phyloP scores from a whole-genome alignment of 2,888 invertebrate genomes.

The Thumatha senex region DNA sequence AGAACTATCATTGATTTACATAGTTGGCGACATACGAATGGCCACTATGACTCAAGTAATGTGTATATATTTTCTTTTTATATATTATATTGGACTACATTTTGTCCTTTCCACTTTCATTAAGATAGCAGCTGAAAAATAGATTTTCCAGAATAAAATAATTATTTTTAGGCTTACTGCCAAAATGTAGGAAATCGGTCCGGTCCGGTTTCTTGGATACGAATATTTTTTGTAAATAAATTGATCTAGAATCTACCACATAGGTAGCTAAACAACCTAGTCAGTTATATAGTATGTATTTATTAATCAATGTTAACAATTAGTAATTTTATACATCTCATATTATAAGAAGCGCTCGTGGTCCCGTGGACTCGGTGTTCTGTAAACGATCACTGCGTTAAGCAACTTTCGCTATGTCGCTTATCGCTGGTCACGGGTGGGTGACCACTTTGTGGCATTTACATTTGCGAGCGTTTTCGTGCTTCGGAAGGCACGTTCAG shows the following conservation, averaged over 20 bases:
- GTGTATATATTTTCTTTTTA: neutral
- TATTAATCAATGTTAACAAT: too few species aligned
- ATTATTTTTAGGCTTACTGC: conserved; percentile 10
- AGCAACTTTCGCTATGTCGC: too few species aligned
- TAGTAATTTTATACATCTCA: too few species aligned
- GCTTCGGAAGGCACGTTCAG: too few species aligned
- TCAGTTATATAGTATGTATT: too few species aligned
- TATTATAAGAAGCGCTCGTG: too few species aligned
- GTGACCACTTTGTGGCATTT: too few species aligned
- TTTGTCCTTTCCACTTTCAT: conserved; percentile 1
- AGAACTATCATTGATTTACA: neutral
- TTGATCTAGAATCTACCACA: neutral
- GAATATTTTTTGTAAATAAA: neutral
- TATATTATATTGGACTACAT: neutral
- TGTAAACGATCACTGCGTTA: too few species aligned
- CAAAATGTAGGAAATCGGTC: conserved; percentile 3
- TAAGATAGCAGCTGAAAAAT: conserved; percentile 8
- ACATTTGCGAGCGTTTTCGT: too few species aligned
- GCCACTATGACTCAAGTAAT: neutral
- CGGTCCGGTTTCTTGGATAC: neutral
- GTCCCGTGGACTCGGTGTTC: too few species aligned
- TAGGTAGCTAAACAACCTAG: neutral
- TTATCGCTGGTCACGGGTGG: too few species aligned
- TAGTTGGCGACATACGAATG: too few species aligned
- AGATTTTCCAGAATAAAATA: conserved; percentile 6